These are phyloP conservation scores for Fulmarus glacialis DNA, from an alignment of 2,113 vertebrate genomes.

Conservation along the genomic window DNA sequence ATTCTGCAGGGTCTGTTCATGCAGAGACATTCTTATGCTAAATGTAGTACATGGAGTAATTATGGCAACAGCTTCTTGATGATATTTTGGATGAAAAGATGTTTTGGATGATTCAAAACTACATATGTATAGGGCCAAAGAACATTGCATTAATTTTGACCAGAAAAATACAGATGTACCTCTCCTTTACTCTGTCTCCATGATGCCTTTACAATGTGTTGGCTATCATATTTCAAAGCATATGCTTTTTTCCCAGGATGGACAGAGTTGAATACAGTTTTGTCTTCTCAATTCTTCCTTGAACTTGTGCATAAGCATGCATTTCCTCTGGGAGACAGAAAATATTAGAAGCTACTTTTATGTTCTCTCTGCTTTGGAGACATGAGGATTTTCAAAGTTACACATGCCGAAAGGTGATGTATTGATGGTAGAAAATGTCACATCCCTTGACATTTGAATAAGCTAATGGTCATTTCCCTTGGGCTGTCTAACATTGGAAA, in stretches of 20 bases:
- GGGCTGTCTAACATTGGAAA: constrained; percentile 24
- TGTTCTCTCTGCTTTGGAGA: constrained; percentile 23
- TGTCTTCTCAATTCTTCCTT: neutral
- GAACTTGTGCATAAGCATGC: neutral
- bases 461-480: constrained; percentile 24
- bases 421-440: constrained; percentile 37
- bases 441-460: constrained; percentile 25
- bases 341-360: neutral
- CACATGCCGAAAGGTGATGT: constrained; percentile 26
- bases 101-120: neutral
- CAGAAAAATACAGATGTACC: neutral
- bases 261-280: neutral
- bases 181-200: neutral
- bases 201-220: neutral
- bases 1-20: neutral
- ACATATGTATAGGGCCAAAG: accelerated
- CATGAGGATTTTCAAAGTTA: constrained; percentile 29
- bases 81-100: neutral
- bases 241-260: neutral
- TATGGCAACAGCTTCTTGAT: neutral
- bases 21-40: neutral
- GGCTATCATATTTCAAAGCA: neutral
- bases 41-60: neutral
- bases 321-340: neutral
- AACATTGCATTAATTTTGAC: neutral